These are phyloP conservation scores for Hirtodrosophila confusa DNA, from an alignment of 2,888 invertebrate genomes.

Conservation along the genomic window DNA sequence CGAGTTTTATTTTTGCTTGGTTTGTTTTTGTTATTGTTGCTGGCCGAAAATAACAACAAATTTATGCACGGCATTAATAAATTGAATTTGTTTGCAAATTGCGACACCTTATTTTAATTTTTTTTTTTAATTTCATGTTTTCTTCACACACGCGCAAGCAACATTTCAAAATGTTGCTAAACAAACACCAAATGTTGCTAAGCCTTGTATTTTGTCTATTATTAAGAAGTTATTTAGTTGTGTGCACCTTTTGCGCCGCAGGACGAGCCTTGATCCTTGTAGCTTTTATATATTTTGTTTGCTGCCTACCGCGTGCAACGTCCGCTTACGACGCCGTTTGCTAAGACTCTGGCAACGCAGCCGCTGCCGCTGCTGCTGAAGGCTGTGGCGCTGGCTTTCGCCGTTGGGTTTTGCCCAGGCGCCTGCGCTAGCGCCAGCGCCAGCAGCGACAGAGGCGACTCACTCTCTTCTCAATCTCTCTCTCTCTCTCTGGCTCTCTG, in stretches of 20 bases:
- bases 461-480: constrained; percentile 18
- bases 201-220: constrained; percentile 20
- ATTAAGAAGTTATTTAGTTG: constrained; percentile 26
- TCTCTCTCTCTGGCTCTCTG: constrained; percentile 14
- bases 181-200: constrained; percentile 13
- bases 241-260: constrained; percentile 52
- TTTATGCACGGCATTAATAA: constrained; percentile 45
- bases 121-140: constrained; percentile 37
- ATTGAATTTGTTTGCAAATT: constrained; percentile 64
- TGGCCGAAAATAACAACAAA: constrained; percentile 42
- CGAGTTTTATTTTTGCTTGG: constrained; percentile 46
- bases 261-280: constrained; percentile 17
- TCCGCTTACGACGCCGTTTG: constrained; percentile 70
- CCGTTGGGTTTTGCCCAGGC: constrained; percentile 39
- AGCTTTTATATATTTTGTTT: not conserved
- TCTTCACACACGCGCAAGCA: constrained; percentile 3
- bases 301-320: constrained; percentile 59
- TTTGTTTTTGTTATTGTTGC: constrained; percentile 27
- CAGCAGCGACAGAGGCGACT: constrained; percentile 8
- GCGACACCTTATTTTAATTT: constrained; percentile 57
- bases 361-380: constrained; percentile 26
- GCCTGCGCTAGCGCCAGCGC: constrained; percentile 56
- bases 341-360: constrained; percentile 65
- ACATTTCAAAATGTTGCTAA: constrained; percentile 19
- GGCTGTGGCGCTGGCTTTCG: constrained; percentile 39